These are phyloP conservation scores for Myotis findleyi DNA, from an alignment of 2,797 vertebrate species.

Conservation along the genomic window DNA sequence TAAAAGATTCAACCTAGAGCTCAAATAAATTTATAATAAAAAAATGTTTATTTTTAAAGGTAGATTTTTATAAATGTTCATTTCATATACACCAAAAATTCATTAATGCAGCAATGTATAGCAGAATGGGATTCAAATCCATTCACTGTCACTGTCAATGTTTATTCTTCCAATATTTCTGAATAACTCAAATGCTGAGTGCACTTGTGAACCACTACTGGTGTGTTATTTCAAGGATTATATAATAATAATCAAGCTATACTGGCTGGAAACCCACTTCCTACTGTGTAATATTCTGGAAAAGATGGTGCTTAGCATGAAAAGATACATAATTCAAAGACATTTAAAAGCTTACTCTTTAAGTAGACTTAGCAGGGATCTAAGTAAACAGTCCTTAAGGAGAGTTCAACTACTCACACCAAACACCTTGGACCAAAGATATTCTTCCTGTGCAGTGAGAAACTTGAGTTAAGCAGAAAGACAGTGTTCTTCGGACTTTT, in stretches of 20 bases:
- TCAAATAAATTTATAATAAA: background rate
- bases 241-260: background rate
- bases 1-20: background rate
- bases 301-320: background rate
- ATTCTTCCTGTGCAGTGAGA: background rate
- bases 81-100: background rate
- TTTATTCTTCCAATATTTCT: slow-evolving; percentile 7
- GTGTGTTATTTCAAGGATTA: background rate
- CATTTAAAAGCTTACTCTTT: background rate
- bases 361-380: background rate
- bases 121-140: background rate
- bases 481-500: background rate
- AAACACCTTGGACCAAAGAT: background rate
- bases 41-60: background rate
- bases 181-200: background rate
- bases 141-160: background rate
- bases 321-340: slow-evolving; percentile 28
- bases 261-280: background rate
- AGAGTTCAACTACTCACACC: background rate
- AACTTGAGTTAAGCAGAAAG: background rate
- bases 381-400: background rate
- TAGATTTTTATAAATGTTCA: background rate
- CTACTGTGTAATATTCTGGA: background rate
- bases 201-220: background rate
- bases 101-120: background rate